Evolutionary conservation across 2,888 invertebrate species (phyloP).

Genomic region (Thecophora atra): DNA sequence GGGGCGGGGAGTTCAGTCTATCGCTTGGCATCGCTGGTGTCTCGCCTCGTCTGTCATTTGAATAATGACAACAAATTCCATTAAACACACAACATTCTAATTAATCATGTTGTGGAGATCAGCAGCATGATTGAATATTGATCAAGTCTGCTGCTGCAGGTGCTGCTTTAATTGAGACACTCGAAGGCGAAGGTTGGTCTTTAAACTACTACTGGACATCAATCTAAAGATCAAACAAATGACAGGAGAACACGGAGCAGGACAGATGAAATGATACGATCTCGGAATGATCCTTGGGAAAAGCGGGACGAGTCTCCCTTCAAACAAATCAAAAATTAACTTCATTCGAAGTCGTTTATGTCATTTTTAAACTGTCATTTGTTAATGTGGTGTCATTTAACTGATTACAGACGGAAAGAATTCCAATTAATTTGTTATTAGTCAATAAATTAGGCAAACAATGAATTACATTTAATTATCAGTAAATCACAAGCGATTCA

Average conservation of each 20-base stretch:
- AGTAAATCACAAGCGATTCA: constrained; percentile 29
- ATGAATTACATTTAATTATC: constrained; percentile 7
- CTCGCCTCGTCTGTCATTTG: constrained; percentile 2
- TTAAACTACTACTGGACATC: constrained; percentile 2
- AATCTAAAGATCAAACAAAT: neutral
- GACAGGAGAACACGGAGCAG: neutral
- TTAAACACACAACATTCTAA: neutral
- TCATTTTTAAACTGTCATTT: no score
- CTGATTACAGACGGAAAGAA: no score
- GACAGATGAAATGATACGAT: constrained; percentile 19
- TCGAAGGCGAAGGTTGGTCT: neutral
- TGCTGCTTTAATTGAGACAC: constrained; percentile 17
- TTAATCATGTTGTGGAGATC: constrained; percentile 6
- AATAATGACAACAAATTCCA: constrained; percentile 1
- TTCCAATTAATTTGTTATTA: neutral
- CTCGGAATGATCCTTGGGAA: neutral
- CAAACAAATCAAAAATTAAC: no score
- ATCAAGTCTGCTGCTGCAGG: constrained; percentile 12
- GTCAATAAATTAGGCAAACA: neutral
- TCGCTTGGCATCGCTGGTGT: constrained; percentile 27
- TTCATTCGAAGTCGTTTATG: no score
- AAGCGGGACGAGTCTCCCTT: no score
- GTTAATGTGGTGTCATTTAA: neutral
- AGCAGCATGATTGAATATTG: neutral
- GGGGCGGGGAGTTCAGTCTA: constrained; percentile 10